Evolutionary conservation across 2,888 invertebrate genomes (phyloP).

Genomic region (Pomacea canaliculata): DNA sequence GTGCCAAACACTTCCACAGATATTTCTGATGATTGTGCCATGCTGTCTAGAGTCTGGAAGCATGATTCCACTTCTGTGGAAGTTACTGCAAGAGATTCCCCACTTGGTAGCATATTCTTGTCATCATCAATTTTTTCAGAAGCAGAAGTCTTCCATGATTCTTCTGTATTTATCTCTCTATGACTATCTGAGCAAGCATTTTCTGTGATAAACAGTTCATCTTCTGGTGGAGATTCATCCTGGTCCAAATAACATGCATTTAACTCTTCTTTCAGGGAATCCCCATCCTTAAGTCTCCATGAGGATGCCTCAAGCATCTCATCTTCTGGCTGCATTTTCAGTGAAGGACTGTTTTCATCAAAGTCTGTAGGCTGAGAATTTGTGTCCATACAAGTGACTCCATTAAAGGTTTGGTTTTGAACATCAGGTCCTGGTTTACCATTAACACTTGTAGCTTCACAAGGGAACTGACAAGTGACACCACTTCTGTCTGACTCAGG

Average conservation of each 20-base stretch:
- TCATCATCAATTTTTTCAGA: neutral
- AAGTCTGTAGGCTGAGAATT: neutral
- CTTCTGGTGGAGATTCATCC: slow-evolving; percentile 21
- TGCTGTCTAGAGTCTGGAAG: neutral
- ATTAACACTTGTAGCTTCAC: neutral
- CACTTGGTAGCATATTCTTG: neutral
- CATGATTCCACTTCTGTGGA: neutral
- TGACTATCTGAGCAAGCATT: too few species aligned
- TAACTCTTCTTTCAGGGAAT: too few species aligned
- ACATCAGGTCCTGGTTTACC: neutral
- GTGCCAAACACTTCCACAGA: neutral
- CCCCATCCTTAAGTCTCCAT: neutral
- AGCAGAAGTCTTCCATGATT: neutral
- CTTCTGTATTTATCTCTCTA: neutral
- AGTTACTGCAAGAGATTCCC: too few species aligned
- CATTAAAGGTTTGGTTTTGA: neutral
- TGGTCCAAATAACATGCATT: neutral
- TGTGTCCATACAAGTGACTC: neutral
- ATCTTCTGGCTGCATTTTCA: neutral
- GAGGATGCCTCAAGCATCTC: neutral
- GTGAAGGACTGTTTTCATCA: neutral
- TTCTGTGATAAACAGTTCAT: slow-evolving; percentile 12
- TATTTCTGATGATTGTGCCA: neutral
- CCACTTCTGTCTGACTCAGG: neutral
- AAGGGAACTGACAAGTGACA: neutral